phyloP scores from a whole-genome alignment of 2,888 invertebrate genomes.

The Pandemis heparana region DNA sequence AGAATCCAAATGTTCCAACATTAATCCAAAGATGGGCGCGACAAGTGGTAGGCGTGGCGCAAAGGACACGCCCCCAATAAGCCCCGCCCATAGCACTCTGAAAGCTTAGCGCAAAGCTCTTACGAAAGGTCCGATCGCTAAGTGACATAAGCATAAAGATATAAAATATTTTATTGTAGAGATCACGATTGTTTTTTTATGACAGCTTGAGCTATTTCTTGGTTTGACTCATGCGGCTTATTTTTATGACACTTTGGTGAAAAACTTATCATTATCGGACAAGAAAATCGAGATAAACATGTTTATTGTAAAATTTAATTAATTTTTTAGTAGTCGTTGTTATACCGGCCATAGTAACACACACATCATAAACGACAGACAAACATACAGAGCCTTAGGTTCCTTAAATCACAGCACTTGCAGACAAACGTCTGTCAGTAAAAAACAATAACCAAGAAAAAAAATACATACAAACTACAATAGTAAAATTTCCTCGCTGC shows the following conservation, averaged over 20 bases:
- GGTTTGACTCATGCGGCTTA: no score
- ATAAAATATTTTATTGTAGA: conserved; percentile 35
- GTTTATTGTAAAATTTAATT: no score
- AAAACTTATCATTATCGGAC: neutral
- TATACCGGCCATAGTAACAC: no score
- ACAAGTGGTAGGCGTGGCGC: conserved; percentile 47
- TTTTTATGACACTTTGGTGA: neutral
- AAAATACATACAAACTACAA: no score
- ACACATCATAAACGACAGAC: no score
- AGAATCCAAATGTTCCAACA: neutral
- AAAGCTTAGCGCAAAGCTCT: conserved; percentile 37
- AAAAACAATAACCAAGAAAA: no score
- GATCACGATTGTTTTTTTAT: conserved; percentile 2
- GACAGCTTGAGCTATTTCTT: neutral
- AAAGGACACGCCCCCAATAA: conserved; percentile 45
- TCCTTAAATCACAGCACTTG: no score
- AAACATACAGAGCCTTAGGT: no score
- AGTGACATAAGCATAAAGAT: conserved; percentile 30
- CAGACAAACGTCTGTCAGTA: no score
- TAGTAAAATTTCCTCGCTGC: no score
- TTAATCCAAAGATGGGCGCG: conserved; percentile 42
- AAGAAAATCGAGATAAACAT: no score
- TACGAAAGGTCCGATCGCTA: conserved; percentile 18
- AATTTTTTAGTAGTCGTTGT: no score
- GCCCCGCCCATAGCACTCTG: conserved; percentile 48